Percentiles rank a stretch among this genome's conserved stretches.
phyloP scores from a whole-genome alignment of 2,888 invertebrate species.

The Eupithecia exiguata region DNA sequence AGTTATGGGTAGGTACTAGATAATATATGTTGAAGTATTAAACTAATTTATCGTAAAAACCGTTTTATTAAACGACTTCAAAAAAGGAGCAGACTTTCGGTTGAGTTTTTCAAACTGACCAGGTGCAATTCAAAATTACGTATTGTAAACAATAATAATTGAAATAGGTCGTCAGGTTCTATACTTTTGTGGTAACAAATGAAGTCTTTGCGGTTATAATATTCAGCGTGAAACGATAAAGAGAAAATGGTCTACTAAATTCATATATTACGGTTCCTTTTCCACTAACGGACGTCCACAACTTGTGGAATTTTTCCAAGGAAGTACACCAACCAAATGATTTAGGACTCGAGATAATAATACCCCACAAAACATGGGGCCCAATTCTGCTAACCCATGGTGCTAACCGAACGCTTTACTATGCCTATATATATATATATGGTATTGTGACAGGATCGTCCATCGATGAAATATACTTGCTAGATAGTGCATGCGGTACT shows the following conservation, averaged over 20 bases:
- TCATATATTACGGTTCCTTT: constrained; percentile 34
- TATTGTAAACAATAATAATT: not conserved
- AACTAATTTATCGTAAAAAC: too few relatives aligned
- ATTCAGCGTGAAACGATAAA: constrained; percentile 39
- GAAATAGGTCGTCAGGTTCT: not conserved
- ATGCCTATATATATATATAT: too few relatives aligned
- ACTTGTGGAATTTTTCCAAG: constrained; percentile 46
- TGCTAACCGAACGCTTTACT: too few relatives aligned
- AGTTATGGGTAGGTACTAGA: too few relatives aligned
- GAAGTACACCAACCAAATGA: constrained; percentile 42
- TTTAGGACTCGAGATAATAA: constrained; percentile 49
- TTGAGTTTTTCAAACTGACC: not conserved
- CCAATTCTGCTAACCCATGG: too few relatives aligned
- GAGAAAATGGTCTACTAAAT: constrained; percentile 42
- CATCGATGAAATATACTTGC: too few relatives aligned
- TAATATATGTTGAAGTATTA: too few relatives aligned
- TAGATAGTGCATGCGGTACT: too few relatives aligned
- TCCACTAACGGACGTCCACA: constrained; percentile 31
- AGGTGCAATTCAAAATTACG: not conserved
- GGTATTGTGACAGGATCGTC: too few relatives aligned
- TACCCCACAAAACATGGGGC: constrained; percentile 42
- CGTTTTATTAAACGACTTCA: too few relatives aligned
- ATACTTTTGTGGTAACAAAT: not conserved
- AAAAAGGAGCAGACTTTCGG: too few relatives aligned
- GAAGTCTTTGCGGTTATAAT: constrained; percentile 20